These are phyloP conservation scores for rat (Rattus norvegicus) DNA, from an alignment of 2,113 vertebrate species.

Conservation along the genomic window GRCr8 NC_086037.1:60455501-60456000, in stretches of 20 bases:
- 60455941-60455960: slow-evolving; percentile 24
- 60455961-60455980: not conserved
- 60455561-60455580: not conserved
- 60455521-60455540: not conserved
- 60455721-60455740: not conserved
- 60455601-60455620: no score
- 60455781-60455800: not conserved
- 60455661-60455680: not conserved
- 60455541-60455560: not conserved
- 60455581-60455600: not conserved
- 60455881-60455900: not conserved
- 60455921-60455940: slow-evolving; percentile 34
- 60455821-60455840: not conserved
- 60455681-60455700: not conserved
- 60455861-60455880: not conserved
- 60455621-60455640: no score
- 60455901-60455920: not conserved
- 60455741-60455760: not conserved
- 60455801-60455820: not conserved
- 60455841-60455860: not conserved
- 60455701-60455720: not conserved
- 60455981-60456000: slow-evolving; percentile 36
- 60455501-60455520: not conserved
- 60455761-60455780: not conserved
- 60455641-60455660: not conserved